A percentile compares a stretch with the other conserved stretches of the same genome.
Conservation (phyloP, 2,888 invertebrate species). For the Oscheius sp. region DNA sequence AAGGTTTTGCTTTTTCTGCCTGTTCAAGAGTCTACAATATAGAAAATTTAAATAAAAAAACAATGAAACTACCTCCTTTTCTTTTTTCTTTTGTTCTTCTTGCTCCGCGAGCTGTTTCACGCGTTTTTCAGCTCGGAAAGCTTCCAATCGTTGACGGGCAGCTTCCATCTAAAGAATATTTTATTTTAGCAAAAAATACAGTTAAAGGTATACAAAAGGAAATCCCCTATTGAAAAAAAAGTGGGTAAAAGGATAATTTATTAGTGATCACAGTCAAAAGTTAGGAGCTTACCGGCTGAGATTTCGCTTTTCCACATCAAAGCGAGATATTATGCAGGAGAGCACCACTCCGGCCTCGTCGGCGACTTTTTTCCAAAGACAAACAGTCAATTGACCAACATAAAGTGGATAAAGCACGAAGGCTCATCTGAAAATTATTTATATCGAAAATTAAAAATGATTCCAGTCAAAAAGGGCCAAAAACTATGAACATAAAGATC, state of each 20-base stretch:
- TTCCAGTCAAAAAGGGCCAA: too few relatives aligned
- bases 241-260: neutral
- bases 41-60: neutral
- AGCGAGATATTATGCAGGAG: neutral
- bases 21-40: neutral
- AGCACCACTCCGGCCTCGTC: neutral
- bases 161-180: neutral
- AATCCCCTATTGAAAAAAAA: neutral
- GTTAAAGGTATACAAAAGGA: too few relatives aligned
- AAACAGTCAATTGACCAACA: neutral
- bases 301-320: neutral
- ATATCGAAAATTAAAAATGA: too few relatives aligned
- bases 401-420: neutral
- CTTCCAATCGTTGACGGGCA: constrained; percentile 1
- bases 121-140: neutral
- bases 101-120: too few relatives aligned
- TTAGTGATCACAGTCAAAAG: too few relatives aligned
- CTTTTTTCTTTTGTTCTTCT: neutral
- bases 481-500: too few relatives aligned
- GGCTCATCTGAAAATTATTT: too few relatives aligned
- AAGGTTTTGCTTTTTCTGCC: neutral
- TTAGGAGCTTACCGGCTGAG: neutral
- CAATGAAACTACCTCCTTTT: neutral
- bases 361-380: neutral
- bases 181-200: neutral